Conservation (phyloP, 2,888 invertebrate species). For the Dasypolia templi region DNA sequence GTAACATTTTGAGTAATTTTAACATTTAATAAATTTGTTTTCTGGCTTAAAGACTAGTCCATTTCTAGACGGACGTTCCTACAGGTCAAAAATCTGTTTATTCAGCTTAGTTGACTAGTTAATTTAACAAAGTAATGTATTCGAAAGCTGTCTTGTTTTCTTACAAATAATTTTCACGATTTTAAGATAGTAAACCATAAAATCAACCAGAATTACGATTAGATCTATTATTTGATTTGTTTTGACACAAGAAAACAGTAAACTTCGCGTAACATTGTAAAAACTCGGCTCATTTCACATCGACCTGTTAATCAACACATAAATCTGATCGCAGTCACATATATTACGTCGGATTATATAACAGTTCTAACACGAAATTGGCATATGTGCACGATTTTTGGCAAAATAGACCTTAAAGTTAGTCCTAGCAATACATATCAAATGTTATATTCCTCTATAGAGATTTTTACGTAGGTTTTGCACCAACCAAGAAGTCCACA, state of each 20-base stretch:
- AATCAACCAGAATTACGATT: slow-evolving; percentile 27
- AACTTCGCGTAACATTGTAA: slow-evolving; percentile 56
- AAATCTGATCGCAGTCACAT: slow-evolving; percentile 67
- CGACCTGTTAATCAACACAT: slow-evolving; percentile 69
- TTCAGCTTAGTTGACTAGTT: neutral
- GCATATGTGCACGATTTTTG: neutral
- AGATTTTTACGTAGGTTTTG: neutral
- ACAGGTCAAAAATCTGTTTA: neutral
- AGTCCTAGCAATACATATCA: neutral
- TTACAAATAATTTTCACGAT: slow-evolving; percentile 2
- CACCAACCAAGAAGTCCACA: slow-evolving; percentile 2
- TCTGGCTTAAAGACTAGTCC: neutral
- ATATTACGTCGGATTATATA: slow-evolving; percentile 66
- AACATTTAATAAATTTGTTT: neutral
- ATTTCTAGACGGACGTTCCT: neutral
- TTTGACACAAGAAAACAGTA: slow-evolving; percentile 56
- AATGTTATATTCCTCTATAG: neutral
- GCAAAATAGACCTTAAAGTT: slow-evolving; percentile 50
- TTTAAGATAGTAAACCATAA: slow-evolving; percentile 22
- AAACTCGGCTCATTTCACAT: slow-evolving; percentile 65
- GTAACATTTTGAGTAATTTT: neutral
- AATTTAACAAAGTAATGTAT: neutral
- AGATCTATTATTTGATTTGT: slow-evolving; percentile 53
- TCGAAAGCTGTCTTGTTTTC: neutral
- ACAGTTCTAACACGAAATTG: slow-evolving; percentile 48